Conservation (phyloP, 2,888 invertebrate species). For the Amiota mariae region DNA sequence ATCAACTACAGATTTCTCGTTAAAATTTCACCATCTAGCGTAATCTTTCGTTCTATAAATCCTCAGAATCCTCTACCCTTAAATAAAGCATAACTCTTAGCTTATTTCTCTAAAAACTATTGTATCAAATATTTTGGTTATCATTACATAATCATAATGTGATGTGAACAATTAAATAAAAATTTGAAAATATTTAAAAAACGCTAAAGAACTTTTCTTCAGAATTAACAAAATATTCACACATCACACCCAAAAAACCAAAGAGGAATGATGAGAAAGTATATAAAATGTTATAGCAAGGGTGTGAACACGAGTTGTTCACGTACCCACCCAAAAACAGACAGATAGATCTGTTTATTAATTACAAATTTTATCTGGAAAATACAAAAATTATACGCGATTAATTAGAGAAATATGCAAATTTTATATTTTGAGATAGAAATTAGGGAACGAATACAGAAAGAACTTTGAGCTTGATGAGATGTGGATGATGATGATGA, state of each 20-base stretch:
- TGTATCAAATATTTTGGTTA: too few species aligned
- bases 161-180: too few species aligned
- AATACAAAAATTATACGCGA: constrained; percentile 58
- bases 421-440: constrained; percentile 44
- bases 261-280: too few species aligned
- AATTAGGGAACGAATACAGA: constrained; percentile 37
- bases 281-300: neutral
- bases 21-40: too few species aligned
- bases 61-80: too few species aligned
- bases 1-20: too few species aligned
- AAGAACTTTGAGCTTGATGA: constrained; percentile 43
- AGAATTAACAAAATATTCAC: constrained; percentile 19
- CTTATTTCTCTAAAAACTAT: too few species aligned
- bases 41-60: too few species aligned
- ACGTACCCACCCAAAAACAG: neutral
- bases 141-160: too few species aligned
- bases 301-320: constrained; percentile 26
- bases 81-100: too few species aligned
- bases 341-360: constrained; percentile 27
- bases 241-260: constrained; percentile 19
- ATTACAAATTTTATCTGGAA: constrained; percentile 51
- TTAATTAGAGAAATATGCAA: constrained; percentile 71
- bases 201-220: neutral
- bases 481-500: constrained; percentile 29
- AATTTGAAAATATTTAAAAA: too few species aligned